Base-by-base conservation (phyloP, 2,888 invertebrate genomes). In the Thymelicus sylvestris region DNA sequence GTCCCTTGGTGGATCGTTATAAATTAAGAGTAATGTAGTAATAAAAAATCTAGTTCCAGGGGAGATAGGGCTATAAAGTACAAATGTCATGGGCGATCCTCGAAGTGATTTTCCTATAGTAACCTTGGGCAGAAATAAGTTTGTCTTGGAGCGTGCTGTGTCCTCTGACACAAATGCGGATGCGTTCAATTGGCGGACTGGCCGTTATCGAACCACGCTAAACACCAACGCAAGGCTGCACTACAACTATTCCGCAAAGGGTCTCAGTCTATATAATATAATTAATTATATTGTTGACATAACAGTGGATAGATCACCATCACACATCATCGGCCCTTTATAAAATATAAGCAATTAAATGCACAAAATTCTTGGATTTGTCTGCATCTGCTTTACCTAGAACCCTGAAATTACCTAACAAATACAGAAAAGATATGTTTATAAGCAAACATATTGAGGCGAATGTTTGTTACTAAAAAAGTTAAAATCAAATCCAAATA, bases 141-240 rank as follows among this genome's bases (percentile, higher is more conserved):
- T 81, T 86, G 88, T 91, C 91, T 92, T 91, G 82, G 80, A 89
- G 86, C 90, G 88, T 88, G 91, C 89, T 89, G 84, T 86, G 92
- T 91, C 92, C 90, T 92, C 89, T 91, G 86, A 85, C 84, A 87
- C 86, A 92, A 93, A 92, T 92, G 92, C 93, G 93, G 93, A 93
- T 93, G 92, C 87, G 84, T 77, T 87, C 93, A 93, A 93, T 93
- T 93, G 92, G 79, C 82, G 83, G 84, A 82, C 79, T 82, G 85
- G 85, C 87, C 85, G 90, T 86, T 89, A 92, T 91, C 89, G 90
- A 92, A 91, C 86, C 84, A 91, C 92, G 91, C 86, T 91, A 91
- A 93, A 92, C 92, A 91, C 85, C 84, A 83, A 64, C 80, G 86
- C 90, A 89, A 91, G 89, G 89, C 88, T 88, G 85, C 84, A 83